A percentile compares a stretch with the other conserved stretches of the same genome.
Conservation (phyloP, 2,797 vertebrate species). For the Orestias chungarensis region DNA sequence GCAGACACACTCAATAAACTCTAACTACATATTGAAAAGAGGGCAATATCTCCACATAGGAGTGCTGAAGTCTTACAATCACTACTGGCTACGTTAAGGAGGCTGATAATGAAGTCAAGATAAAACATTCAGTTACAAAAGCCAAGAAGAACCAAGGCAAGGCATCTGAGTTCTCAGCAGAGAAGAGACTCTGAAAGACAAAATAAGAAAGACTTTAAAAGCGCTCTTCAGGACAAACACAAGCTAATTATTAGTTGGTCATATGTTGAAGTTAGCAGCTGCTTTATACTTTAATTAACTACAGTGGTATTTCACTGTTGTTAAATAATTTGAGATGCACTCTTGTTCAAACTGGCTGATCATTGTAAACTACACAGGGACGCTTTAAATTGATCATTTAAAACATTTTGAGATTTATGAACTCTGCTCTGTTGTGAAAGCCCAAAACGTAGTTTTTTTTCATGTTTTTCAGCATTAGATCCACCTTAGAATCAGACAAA, state of each 20-base stretch:
- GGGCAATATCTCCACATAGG: not conserved
- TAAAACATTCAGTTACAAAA: not conserved
- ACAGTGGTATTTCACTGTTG: not conserved
- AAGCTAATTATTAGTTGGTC: not conserved
- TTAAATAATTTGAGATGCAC: not conserved
- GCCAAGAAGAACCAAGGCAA: not conserved
- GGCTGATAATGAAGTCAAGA: not conserved
- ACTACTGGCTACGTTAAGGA: not conserved
- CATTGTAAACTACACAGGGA: not conserved
- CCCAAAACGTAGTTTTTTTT: not conserved
- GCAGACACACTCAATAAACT: constrained; percentile 5
- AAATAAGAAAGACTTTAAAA: not conserved
- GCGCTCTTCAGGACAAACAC: not conserved
- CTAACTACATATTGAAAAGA: not conserved
- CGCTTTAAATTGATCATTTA: no score
- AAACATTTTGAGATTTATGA: not conserved
- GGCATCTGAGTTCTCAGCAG: not conserved
- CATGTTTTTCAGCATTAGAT: not conserved
- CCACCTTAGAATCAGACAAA: not conserved
- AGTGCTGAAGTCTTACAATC: not conserved
- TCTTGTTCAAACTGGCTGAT: not conserved
- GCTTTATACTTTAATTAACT: not conserved
- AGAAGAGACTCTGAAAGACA: not conserved
- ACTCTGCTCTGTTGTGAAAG: not conserved
- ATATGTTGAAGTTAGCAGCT: not conserved